Conservation (phyloP, 2,797 vertebrate genomes). For the Linurgus olivaceus region DNA sequence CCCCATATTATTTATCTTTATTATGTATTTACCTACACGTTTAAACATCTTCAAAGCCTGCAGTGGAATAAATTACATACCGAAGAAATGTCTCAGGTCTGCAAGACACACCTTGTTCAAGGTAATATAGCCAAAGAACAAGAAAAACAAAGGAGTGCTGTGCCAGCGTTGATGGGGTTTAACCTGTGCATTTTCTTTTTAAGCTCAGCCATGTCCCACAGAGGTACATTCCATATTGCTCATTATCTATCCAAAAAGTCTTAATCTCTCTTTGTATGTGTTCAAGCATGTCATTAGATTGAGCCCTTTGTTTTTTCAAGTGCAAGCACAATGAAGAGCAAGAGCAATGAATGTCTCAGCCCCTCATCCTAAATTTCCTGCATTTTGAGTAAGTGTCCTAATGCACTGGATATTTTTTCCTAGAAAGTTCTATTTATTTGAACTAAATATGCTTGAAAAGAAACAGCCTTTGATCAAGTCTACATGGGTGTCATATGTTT, state of each 20-base stretch:
- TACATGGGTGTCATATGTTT: not conserved
- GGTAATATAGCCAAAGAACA: not conserved
- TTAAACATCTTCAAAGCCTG: constrained; percentile 1
- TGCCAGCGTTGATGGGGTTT: not conserved
- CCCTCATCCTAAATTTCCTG: not conserved
- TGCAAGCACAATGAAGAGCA: not conserved
- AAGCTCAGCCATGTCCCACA: not conserved
- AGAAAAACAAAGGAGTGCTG: not conserved
- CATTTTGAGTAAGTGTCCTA: not conserved
- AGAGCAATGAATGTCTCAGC: not conserved
- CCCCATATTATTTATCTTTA: not conserved
- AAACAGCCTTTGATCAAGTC: not conserved
- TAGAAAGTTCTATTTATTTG: not conserved
- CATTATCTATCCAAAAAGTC: not conserved
- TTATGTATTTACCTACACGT: not conserved
- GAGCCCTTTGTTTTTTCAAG: not conserved
- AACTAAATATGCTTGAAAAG: not conserved
- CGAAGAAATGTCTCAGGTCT: not conserved
- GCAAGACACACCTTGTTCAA: not conserved
- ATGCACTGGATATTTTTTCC: not conserved
- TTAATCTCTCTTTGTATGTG: not conserved
- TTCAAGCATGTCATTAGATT: not conserved
- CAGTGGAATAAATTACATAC: not conserved
- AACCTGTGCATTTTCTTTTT: not conserved
- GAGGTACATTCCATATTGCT: not conserved